Evolutionary conservation across 2,888 invertebrate genomes (phyloP).

Genomic region (Syrphus vitripennis): DNA sequence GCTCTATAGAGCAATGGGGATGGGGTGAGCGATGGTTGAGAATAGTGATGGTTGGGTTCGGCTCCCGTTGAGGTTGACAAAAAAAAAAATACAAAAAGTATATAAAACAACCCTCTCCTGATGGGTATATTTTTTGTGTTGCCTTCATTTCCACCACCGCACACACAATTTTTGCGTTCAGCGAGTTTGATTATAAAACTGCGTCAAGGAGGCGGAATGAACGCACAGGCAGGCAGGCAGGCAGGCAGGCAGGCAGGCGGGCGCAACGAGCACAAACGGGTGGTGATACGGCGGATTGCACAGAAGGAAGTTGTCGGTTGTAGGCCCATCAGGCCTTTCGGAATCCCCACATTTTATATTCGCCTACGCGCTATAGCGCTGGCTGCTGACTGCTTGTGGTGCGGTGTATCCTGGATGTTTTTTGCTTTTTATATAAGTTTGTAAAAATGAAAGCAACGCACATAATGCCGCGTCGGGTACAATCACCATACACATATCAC

Average conservation of each 20-base stretch:
- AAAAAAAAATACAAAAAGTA: conserved; percentile 47
- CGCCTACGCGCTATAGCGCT: conserved; percentile 55
- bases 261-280: neutral
- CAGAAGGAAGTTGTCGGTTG: conserved; percentile 15
- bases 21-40: conserved; percentile 19
- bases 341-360: conserved; percentile 52
- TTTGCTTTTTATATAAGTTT: conserved; percentile 61
- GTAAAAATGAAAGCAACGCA: conserved; percentile 64
- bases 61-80: conserved; percentile 46
- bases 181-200: conserved; percentile 69
- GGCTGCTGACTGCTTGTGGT: conserved; percentile 48
- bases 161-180: conserved; percentile 69
- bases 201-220: conserved; percentile 35
- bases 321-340: conserved; percentile 19
- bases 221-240: neutral
- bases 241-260: neutral
- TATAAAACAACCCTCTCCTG: conserved; percentile 32
- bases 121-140: conserved; percentile 53
- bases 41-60: conserved; percentile 20
- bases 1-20: conserved; percentile 4
- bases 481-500: conserved; percentile 25
- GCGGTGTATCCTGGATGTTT: conserved; percentile 57
- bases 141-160: conserved; percentile 42
- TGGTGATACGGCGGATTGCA: neutral
- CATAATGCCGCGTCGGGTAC: conserved; percentile 54